Base-by-base conservation (phyloP, 2,888 invertebrate genomes). In the Megalurothrips usitatus region DNA sequence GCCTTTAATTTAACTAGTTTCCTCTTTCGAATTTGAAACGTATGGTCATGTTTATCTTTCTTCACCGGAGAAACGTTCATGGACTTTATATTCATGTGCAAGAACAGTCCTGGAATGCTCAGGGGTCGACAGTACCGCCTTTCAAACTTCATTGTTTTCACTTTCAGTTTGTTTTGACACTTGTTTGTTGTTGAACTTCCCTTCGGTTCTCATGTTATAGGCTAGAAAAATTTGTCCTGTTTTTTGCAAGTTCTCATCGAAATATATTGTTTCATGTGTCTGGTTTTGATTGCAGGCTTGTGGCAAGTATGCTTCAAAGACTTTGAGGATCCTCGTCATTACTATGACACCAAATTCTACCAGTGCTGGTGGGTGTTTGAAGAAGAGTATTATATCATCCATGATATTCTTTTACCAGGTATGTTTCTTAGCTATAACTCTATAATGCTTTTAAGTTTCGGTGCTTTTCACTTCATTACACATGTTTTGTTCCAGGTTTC, bases 341-440 rank as follows among this genome's bases (percentile, higher is more conserved):
- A 88, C 82, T 98, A 97, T 88, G 96, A 97, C 85, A 92, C 92
- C 9, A 89, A 90, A 81, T 96, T 96, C 85, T 91, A 89, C 23
- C 96, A 96, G 0, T 98, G 98, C 86, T 96, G 96, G 95, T 98
- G 98, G 97, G 94, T 98, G 82, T 97, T 97, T 86, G 96, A 98
- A 88, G 97, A 97, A 87, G 98, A 98, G 88, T 97, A 96, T 87
- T 96, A 97, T 86, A 97, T 97, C 82, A 96, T 98, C 84, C 94
- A 96, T 85, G 94, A 96, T 84, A 94, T 96, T 85, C 88, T 98
- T 6, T 88, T 96, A 84, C 97, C 97, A 81, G 93, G 91, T 91
- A 87, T 88, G 89, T 87, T 26, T n/a, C 14, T 34, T 23, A 79
- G n/a, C 28, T 34, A 1, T 10, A 75, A 80, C 34, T 1, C 28